These are phyloP conservation scores for Sylvia borin DNA, from an alignment of 2,797 vertebrate genomes.

Conservation along the genomic window DNA sequence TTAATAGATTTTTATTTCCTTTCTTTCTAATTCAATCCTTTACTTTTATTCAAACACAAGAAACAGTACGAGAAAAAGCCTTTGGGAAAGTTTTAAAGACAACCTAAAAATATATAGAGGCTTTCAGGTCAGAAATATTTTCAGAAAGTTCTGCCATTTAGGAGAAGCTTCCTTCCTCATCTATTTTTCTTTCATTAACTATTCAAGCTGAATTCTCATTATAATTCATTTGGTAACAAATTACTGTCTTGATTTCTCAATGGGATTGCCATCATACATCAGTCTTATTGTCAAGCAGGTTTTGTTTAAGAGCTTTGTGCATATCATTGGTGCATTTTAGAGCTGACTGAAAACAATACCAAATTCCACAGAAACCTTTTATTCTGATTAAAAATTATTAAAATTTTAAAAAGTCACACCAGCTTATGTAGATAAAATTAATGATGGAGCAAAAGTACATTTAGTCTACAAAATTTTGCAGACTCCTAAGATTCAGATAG, in stretches of 20 bases:
- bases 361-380: neutral
- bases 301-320: neutral
- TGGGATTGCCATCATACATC: neutral
- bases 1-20: neutral
- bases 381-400: neutral
- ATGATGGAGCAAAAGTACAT: neutral
- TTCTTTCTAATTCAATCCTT: neutral
- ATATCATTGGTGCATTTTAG: neutral
- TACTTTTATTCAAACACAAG: neutral
- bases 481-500: neutral
- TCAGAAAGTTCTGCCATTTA: neutral
- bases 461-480: neutral
- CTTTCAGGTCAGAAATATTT: neutral
- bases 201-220: neutral
- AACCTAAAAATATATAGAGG: neutral
- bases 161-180: neutral
- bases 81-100: neutral
- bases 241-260: conserved; percentile 29
- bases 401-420: neutral
- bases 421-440: neutral
- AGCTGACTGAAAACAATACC: neutral
- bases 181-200: neutral
- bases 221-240: conserved; percentile 27
- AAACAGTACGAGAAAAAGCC: neutral
- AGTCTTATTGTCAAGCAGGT: neutral